Evolutionary conservation across 2,113 vertebrate species (phyloP), one percentile per base, ranked within the genome.

Genomic region (Prochilodus magdalenae): DNA sequence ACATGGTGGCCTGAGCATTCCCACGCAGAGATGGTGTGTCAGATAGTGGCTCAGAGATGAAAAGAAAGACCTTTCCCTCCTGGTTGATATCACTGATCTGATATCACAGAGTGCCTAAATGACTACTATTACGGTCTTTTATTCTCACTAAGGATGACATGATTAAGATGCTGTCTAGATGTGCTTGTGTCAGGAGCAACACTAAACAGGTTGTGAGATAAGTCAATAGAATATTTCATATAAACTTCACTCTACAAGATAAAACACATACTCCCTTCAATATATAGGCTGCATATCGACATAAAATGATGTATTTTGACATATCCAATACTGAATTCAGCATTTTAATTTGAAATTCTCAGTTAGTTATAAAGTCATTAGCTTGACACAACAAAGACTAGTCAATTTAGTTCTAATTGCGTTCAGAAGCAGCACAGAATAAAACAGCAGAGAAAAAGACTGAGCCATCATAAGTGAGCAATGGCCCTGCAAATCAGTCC

Each of bases 1-100:
- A 91, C 91, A 91, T 88, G 89, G 88, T 90, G 92, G 89, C 92
- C 89, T 92, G 93, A 93, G 91, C 93, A 91, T 91, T 92, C 91
- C 88, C 88, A 91, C 90, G 87, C 91, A 92, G 91, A 92, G 85
- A 85, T 92, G 88, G 87, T 86, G 87, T 73, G 81, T 74, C 83
- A 87, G 91, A 90, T 88, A 85, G 89, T 85, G 84, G 79, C 87
- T 51, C 84, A 84, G 77, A 87, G 83, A 92, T 87, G 85, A 90
- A 90, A 93, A 84, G 47, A 53, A 75, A 73, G 77, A 83, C 87
- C 74, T 84, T 87, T 87, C 82, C 75, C 86, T 87, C 90, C 79
- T 88, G 88, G 78, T 82, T 74, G 89, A 92, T 87, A 89, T 87
- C 44, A 66, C 29, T 18, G 90, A 90, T 93, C 92, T 90, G 77